Percentiles rank a stretch among this genome's conserved stretches.
These are phyloP conservation scores for Dioctria rufipes DNA, from an alignment of 2,888 invertebrate genomes.

Conservation along the genomic window DNA sequence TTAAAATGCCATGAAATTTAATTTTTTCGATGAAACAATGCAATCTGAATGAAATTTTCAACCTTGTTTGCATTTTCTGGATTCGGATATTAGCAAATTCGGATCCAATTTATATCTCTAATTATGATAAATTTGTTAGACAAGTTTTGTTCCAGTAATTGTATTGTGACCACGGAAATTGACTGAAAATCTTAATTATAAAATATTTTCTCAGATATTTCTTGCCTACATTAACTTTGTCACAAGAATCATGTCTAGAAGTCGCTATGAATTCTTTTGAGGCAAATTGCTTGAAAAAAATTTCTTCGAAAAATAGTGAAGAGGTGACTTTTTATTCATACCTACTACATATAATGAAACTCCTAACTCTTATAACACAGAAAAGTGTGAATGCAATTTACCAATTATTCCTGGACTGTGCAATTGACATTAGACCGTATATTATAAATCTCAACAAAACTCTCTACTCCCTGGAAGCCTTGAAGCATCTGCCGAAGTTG, in stretches of 20 bases:
- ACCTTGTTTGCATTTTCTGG: no score
- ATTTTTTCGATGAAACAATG: no score
- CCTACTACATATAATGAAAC: neutral
- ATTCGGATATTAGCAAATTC: no score
- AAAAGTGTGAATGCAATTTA: conserved; percentile 5
- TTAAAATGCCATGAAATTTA: no score
- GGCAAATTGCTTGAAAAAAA: conserved; percentile 10
- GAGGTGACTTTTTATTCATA: neutral
- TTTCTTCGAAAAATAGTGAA: neutral
- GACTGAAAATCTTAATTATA: no score
- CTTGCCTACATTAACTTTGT: conserved; percentile 13
- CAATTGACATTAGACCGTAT: conserved; percentile 1
- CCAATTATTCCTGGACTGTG: conserved; percentile 13
- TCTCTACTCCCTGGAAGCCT: conserved; percentile 9
- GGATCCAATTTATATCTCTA: no score
- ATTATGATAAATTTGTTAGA: no score
- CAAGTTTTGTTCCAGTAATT: no score
- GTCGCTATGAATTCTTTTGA: neutral
- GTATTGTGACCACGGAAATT: no score
- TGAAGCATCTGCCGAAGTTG: conserved; percentile 9
- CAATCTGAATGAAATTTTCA: no score
- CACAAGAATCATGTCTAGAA: conserved; percentile 7
- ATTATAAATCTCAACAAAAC: conserved; percentile 29
- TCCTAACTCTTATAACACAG: neutral
- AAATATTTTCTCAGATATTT: neutral